Percentiles rank a stretch among this genome's conserved stretches.
phyloP scores from a whole-genome alignment of 2,888 invertebrate genomes.

The Hirtodrosophila alboralis region DNA sequence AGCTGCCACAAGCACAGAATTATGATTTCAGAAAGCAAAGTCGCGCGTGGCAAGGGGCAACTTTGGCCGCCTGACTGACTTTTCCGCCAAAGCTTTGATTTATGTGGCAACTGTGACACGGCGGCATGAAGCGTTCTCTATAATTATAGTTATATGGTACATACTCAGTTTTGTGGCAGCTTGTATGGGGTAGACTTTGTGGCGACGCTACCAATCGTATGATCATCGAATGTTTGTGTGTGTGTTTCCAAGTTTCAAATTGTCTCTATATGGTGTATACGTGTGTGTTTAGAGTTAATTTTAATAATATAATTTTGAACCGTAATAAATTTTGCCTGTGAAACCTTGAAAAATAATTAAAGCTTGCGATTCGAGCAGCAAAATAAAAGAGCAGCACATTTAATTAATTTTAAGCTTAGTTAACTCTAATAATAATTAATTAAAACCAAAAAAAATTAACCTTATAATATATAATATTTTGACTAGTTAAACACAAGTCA shows the following conservation, averaged over 20 bases:
- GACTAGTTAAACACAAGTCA: too few species aligned
- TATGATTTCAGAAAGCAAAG: constrained; percentile 71
- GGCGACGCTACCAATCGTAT: constrained; percentile 48
- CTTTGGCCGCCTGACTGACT: constrained; percentile 59
- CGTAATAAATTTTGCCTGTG: constrained; percentile 26
- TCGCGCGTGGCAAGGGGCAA: constrained; percentile 72
- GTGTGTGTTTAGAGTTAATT: constrained; percentile 10
- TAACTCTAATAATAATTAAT: too few species aligned
- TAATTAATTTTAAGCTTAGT: too few species aligned
- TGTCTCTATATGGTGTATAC: constrained; percentile 3
- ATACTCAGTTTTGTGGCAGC: constrained; percentile 30
- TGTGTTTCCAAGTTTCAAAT: constrained; percentile 15
- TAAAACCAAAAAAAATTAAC: too few species aligned
- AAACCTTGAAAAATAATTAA: constrained; percentile 9
- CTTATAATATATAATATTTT: too few species aligned
- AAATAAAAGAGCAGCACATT: too few species aligned
- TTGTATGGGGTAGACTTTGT: constrained; percentile 41
- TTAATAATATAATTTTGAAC: constrained; percentile 21
- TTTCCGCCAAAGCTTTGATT: constrained; percentile 74
- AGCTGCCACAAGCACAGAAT: constrained; percentile 43
- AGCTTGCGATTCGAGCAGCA: too few species aligned
- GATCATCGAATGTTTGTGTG: constrained; percentile 11
- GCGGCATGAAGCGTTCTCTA: constrained; percentile 72
- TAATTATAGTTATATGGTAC: constrained; percentile 60
- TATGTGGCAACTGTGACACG: constrained; percentile 81